Percentiles rank a stretch among this genome's conserved stretches.
These are phyloP conservation scores for Turdus rufiventris DNA, from an alignment of 2,113 vertebrate species.

Conservation along the genomic window DNA sequence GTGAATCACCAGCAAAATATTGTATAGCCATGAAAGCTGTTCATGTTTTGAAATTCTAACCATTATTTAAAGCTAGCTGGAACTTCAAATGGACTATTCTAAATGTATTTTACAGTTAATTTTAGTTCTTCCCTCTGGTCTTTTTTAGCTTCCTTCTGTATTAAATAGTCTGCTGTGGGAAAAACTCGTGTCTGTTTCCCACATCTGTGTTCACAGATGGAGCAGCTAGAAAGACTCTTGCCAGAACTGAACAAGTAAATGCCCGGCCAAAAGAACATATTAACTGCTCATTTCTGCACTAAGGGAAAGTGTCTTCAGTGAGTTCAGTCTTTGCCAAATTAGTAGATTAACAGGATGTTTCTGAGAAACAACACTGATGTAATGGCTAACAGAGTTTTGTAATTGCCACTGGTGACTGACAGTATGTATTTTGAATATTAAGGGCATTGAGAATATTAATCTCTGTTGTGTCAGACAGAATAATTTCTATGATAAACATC, in stretches of 20 bases:
- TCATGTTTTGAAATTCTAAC: neutral
- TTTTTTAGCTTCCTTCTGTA: neutral
- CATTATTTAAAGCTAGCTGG: neutral
- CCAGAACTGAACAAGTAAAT: constrained; percentile 1
- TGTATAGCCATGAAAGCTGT: neutral
- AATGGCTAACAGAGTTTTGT: neutral
- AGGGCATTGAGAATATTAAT: neutral
- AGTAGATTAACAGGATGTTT: neutral
- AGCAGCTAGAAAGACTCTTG: constrained; percentile 16
- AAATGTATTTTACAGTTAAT: constrained; percentile 10
- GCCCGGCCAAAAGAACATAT: neutral
- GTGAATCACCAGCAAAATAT: neutral
- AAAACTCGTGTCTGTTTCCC: neutral
- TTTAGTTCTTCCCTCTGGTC: constrained; percentile 12
- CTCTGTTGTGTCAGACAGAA: neutral
- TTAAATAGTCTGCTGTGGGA: neutral
- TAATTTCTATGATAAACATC: neutral
- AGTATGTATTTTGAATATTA: neutral
- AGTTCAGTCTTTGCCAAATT: constrained; percentile 1
- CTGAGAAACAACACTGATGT: neutral
- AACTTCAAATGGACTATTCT: neutral
- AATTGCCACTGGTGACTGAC: neutral
- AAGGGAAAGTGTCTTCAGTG: neutral
- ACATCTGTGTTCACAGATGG: constrained; percentile 60
- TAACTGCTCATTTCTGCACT: neutral